Evolutionary conservation across 92 coral and sea anemone genomes (phyloP), one percentile per base, ranked within the genome.

Genomic region (Phenganax subtilis): DNA sequence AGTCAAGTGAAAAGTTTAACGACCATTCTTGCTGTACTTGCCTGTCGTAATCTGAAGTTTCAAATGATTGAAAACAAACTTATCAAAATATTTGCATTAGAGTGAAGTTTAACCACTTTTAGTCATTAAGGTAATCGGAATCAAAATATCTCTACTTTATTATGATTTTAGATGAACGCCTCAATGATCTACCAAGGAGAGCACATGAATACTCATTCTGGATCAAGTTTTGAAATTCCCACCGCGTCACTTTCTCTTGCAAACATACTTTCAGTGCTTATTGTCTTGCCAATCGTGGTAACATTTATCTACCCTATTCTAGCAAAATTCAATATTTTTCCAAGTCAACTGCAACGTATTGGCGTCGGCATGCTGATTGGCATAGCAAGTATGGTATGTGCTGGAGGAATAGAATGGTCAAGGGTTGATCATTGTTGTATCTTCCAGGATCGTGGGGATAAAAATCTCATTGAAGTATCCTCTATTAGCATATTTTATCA

Each of bases 321-420:
- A 9, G 87, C 76, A 0, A 84, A 80, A 68, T 69, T 84, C 55
- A 91, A 91, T 51, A 15, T 94, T 51, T 86, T 73, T 11, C 86
- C 84, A 20, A 92, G 96, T 17, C 96, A 97, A 37, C 88, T 96
- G 74, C 87, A 88, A 73, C 88, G 97, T 78, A 87, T 96, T 63
- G 93, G 99, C 12, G 86, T 86, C 57, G 99, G 99, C 29, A 76
- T 96, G 96, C 72, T 96, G 10, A 87, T 96, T 76, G 90, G 97
- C 3, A 87, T 93, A 8, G 76, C 91, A 6, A 92, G 97, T 29
- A 91, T 89, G 72, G 93, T 75, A 12, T 81, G 91, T 37, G 96
- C 96, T 55, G 99, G 99, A 8, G 74, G 77, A 64, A 85, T 92
- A 54, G 99, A 96, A 81, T 44, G 51, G 61, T 53, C 7, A 30